These are phyloP conservation scores for Cantharis flavilabris DNA, from an alignment of 2,888 invertebrate species.

Conservation along the genomic window DNA sequence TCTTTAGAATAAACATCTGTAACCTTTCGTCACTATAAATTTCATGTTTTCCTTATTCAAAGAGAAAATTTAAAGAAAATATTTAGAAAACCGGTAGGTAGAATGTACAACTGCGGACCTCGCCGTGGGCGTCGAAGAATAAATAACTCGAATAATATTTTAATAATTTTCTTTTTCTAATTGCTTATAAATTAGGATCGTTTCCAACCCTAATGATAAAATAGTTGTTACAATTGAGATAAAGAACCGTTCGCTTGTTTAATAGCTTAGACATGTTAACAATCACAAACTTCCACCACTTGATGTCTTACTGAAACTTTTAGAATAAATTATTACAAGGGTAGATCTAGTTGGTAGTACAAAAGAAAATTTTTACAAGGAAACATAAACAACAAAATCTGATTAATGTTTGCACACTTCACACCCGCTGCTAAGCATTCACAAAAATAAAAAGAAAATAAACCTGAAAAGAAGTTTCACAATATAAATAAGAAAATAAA, in stretches of 20 bases:
- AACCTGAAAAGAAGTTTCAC: neutral
- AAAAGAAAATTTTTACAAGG: slow-evolving; percentile 22
- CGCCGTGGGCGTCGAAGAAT: neutral
- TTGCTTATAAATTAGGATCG: neutral
- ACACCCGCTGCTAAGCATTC: slow-evolving; percentile 3
- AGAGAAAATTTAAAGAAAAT: neutral
- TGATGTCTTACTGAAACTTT: slow-evolving; percentile 15
- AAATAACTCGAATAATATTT: too few species aligned
- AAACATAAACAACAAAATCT: slow-evolving; percentile 24
- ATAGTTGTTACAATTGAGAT: neutral
- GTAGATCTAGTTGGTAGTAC: slow-evolving; percentile 21
- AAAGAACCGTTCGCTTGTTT: neutral
- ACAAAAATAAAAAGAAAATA: slow-evolving; percentile 13
- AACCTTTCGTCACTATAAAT: neutral
- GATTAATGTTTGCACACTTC: slow-evolving; percentile 17
- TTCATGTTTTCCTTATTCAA: neutral
- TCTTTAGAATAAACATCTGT: slow-evolving; percentile 18
- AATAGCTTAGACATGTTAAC: slow-evolving; percentile 20
- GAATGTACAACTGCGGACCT: neutral
- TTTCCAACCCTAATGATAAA: neutral
- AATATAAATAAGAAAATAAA: neutral
- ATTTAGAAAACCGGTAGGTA: neutral
- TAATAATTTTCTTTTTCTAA: too few species aligned
- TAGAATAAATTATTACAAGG: slow-evolving; percentile 26
- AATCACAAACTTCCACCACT: slow-evolving; percentile 24